A percentile compares a stretch with the other conserved stretches of the same genome.
These are phyloP conservation scores for Cryptotis parvus DNA, from an alignment of 2,113 vertebrate species.

Conservation along the genomic window DNA sequence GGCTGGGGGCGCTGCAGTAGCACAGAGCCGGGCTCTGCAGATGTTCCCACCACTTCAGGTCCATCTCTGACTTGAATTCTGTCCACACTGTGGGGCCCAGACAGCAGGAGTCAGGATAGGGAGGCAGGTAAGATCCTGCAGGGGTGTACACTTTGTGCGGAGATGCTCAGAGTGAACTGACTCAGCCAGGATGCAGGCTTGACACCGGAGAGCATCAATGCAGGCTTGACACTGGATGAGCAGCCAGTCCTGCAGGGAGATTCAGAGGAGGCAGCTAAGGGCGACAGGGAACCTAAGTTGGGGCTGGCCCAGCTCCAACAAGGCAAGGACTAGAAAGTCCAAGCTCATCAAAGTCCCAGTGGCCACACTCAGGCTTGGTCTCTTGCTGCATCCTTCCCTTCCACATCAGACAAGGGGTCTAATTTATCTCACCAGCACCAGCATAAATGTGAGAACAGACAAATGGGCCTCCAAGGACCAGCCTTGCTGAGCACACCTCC, in stretches of 20 bases:
- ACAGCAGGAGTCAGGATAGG: neutral
- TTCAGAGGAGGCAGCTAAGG: neutral
- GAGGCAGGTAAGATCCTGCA: neutral
- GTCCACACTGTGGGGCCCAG: too few relatives aligned
- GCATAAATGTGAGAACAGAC: neutral
- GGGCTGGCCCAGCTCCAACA: neutral
- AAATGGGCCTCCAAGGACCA: neutral
- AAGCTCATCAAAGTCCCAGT: neutral
- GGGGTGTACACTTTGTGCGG: neutral
- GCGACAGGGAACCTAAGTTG: neutral
- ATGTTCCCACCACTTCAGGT: neutral
- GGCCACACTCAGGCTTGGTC: neutral
- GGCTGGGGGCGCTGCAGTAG: neutral
- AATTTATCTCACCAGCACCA: too few relatives aligned
- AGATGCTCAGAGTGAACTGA: neutral
- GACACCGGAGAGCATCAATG: neutral
- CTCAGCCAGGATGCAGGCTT: neutral
- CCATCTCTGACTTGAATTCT: neutral
- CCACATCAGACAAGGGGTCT: neutral
- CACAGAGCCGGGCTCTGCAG: neutral
- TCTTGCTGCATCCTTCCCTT: neutral
- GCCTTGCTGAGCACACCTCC: neutral
- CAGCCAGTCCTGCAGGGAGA: neutral
- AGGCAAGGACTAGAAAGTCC: neutral
- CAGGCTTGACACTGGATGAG: neutral